Evolutionary conservation across 2,888 invertebrate species (phyloP).

Genomic region (Protophormia terraenovae): DNA sequence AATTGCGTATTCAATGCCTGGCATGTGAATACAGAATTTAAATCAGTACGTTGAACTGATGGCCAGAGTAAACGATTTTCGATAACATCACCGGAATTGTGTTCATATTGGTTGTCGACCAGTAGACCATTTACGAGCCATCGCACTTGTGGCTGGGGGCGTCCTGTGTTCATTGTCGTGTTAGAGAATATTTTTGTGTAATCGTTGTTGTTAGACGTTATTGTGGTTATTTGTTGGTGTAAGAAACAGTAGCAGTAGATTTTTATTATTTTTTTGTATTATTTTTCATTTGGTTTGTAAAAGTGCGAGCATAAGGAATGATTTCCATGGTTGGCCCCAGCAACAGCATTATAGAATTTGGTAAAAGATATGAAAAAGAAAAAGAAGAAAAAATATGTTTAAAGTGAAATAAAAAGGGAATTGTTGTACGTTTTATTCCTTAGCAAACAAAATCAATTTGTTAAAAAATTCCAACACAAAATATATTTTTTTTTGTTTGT

Average conservation of each 20-base stretch:
- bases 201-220: constrained; percentile 41
- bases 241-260: constrained; percentile 21
- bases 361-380: constrained; percentile 10
- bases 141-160: constrained; percentile 90
- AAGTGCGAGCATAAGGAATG: constrained; percentile 46
- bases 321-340: constrained; percentile 49
- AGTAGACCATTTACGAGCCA: constrained; percentile 92
- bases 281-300: not conserved
- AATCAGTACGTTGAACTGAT: constrained; percentile 88
- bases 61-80: constrained; percentile 91
- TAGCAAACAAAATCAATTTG: constrained; percentile 1
- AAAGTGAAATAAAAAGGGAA: constrained; percentile 32
- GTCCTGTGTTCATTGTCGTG: constrained; percentile 81
- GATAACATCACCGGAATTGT: constrained; percentile 92
- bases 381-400: not conserved
- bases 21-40: constrained; percentile 93
- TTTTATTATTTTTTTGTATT: not conserved
- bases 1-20: constrained; percentile 93
- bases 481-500: not conserved
- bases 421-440: constrained; percentile 41
- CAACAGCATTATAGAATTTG: constrained; percentile 43
- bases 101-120: constrained; percentile 91
- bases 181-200: not conserved
- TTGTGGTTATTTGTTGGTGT: constrained; percentile 36
- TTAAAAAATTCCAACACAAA: constrained; percentile 23